Evolutionary conservation across 2,888 invertebrate species (phyloP).

Genomic region (Campoplex nolae): DNA sequence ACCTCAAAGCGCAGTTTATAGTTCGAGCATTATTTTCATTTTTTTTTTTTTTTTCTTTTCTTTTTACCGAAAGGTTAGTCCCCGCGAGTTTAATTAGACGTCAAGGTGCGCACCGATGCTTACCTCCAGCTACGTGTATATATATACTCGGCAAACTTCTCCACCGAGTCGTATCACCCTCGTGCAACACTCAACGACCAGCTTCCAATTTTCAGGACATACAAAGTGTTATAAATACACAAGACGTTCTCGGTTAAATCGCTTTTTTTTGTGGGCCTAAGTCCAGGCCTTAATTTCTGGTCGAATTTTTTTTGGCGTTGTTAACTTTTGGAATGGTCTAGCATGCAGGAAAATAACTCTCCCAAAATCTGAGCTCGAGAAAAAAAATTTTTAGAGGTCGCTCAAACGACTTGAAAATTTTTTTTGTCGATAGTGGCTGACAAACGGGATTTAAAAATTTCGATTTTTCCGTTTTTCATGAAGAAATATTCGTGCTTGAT

Average conservation of each 20-base stretch:
- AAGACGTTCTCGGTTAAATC: not conserved
- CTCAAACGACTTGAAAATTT: no score
- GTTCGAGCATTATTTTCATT: not conserved
- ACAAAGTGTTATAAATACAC: not conserved
- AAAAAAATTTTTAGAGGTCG: no score
- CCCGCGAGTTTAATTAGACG: conserved; percentile 45
- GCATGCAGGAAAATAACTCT: no score
- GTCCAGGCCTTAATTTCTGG: not conserved
- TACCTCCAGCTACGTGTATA: not conserved
- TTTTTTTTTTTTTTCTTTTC: not conserved
- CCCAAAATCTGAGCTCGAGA: no score
- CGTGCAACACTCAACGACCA: not conserved
- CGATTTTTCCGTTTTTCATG: no score
- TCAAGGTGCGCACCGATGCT: conserved; percentile 4
- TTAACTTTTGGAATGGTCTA: no score
- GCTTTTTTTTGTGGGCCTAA: not conserved
- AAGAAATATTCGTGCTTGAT: no score
- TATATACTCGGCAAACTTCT: not conserved
- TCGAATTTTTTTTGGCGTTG: not conserved
- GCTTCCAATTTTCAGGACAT: not conserved
- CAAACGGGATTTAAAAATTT: no score
- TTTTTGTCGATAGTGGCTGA: no score
- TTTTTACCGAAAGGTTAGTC: conserved; percentile 3
- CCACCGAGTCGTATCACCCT: not conserved
- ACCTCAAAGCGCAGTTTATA: not conserved